Evolutionary conservation across 2,113 vertebrate species (phyloP).

Genomic region (Sebastes schlegelii): DNA sequence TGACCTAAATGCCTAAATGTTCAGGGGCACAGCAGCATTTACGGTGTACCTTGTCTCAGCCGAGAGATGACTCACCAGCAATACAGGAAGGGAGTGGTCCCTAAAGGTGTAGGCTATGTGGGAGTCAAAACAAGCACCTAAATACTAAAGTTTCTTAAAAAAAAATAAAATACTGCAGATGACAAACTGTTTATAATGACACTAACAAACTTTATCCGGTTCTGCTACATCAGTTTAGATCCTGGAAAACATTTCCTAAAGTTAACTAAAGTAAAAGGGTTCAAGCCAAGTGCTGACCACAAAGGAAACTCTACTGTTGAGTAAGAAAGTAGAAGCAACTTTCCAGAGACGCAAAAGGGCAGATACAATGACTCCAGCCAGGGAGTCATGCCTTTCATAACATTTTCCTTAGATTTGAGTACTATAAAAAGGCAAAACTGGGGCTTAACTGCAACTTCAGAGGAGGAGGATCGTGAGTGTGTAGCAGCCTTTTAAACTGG

Average conservation of each 20-base stretch:
- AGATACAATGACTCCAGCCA: slow-evolving; percentile 7
- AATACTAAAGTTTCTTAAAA: background rate
- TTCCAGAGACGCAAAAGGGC: slow-evolving; percentile 30
- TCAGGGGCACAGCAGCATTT: background rate
- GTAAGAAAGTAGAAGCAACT: slow-evolving; percentile 3
- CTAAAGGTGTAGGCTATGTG: slow-evolving; percentile 1
- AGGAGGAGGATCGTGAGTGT: background rate
- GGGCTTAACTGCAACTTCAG: background rate
- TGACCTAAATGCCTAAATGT: slow-evolving; percentile 53
- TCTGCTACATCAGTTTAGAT: background rate
- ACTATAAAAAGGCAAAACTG: slow-evolving; percentile 7
- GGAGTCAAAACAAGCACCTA: background rate
- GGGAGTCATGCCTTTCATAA: slow-evolving; percentile 20
- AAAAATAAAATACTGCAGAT: background rate
- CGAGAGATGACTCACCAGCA: slow-evolving; percentile 50
- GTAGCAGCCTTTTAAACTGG: background rate
- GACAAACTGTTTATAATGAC: background rate
- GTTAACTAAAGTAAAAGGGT: slow-evolving; percentile 1
- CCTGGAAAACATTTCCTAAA: background rate
- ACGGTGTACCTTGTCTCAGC: slow-evolving; percentile 9
- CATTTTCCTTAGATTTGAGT: slow-evolving; percentile 25
- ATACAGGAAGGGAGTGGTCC: slow-evolving; percentile 44
- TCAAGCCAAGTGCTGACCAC: slow-evolving; percentile 37
- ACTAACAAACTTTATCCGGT: background rate
- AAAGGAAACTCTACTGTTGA: slow-evolving; percentile 21